Evolutionary conservation across 2,113 vertebrate genomes (phyloP).

Genomic region (Brienomyrus brachyistius): DNA sequence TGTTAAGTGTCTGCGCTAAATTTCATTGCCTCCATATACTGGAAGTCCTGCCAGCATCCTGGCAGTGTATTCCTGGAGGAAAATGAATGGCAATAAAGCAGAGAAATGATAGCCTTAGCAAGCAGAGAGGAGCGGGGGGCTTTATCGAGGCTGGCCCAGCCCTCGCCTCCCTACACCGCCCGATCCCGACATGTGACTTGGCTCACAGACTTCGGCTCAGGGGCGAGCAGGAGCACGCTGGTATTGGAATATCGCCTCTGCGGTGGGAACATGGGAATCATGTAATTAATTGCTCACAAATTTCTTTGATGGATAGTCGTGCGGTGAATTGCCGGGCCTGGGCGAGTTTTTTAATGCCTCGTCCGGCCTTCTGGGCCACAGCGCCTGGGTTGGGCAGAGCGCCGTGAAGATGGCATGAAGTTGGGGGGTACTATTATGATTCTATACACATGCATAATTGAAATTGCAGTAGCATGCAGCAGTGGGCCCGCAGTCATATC

Average conservation of each 20-base stretch:
- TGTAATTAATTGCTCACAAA: slow-evolving; percentile 96
- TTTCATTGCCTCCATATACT: slow-evolving; percentile 95
- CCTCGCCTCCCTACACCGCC: slow-evolving; percentile 20
- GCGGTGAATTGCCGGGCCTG: slow-evolving; percentile 79
- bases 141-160: slow-evolving; percentile 74
- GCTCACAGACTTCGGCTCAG: slow-evolving; percentile 69
- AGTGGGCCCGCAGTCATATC: not conserved
- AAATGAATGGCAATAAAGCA: slow-evolving; percentile 98
- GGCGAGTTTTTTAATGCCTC: slow-evolving; percentile 69
- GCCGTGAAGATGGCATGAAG: not conserved
- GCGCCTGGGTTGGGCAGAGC: not conserved
- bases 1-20: slow-evolving; percentile 96
- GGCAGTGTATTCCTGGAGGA: slow-evolving; percentile 96
- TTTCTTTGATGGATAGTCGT: slow-evolving; percentile 93
- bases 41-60: slow-evolving; percentile 96
- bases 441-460: not conserved
- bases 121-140: slow-evolving; percentile 74
- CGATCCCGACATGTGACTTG: slow-evolving; percentile 83
- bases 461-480: not conserved
- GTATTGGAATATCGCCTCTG: slow-evolving; percentile 76
- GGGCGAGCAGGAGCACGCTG: slow-evolving; percentile 78
- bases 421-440: not conserved
- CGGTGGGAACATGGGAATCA: slow-evolving; percentile 81
- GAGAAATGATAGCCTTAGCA: slow-evolving; percentile 83
- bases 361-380: not conserved